These are phyloP conservation scores for Passer montanus DNA, from an alignment of 2,113 vertebrate genomes.

Conservation along the genomic window DNA sequence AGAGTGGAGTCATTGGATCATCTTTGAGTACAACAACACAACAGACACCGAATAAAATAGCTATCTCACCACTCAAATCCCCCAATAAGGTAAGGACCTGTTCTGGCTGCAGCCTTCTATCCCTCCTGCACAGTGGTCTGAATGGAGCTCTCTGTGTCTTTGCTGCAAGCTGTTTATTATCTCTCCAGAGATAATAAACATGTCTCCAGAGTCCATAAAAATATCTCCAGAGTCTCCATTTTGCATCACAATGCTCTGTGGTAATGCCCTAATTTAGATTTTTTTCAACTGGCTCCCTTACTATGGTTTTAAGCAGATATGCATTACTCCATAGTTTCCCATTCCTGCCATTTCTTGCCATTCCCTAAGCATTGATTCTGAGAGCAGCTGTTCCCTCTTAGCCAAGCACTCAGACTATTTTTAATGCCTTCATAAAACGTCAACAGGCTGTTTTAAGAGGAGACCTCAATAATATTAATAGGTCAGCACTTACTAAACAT, in stretches of 20 bases:
- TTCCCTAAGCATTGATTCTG: background rate
- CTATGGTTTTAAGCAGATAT: background rate
- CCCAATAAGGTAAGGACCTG: slow-evolving; percentile 89
- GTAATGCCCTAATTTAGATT: background rate
- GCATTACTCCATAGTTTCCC: background rate
- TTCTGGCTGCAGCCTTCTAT: background rate
- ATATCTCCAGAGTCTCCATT: background rate
- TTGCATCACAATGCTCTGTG: background rate
- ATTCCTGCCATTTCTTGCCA: background rate
- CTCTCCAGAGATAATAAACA: background rate
- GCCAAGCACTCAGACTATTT: background rate
- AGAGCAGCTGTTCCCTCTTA: background rate
- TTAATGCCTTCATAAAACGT: background rate
- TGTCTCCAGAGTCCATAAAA: background rate
- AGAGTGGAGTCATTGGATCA: slow-evolving; percentile 80
- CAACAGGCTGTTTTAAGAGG: background rate
- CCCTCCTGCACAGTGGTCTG: background rate
- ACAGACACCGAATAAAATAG: slow-evolving; percentile 93
- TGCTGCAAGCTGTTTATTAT: background rate
- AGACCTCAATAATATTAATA: background rate
- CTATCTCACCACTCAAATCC: slow-evolving; percentile 96
- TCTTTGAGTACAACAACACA: slow-evolving; percentile 80
- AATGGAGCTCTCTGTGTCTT: background rate
- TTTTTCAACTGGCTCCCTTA: background rate
- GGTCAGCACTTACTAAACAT: background rate